Percentiles rank a stretch among this genome's conserved stretches.
Evolutionary conservation across 2,113 vertebrate genomes (phyloP).

Genomic region (Cynoglossus semilaevis): DNA sequence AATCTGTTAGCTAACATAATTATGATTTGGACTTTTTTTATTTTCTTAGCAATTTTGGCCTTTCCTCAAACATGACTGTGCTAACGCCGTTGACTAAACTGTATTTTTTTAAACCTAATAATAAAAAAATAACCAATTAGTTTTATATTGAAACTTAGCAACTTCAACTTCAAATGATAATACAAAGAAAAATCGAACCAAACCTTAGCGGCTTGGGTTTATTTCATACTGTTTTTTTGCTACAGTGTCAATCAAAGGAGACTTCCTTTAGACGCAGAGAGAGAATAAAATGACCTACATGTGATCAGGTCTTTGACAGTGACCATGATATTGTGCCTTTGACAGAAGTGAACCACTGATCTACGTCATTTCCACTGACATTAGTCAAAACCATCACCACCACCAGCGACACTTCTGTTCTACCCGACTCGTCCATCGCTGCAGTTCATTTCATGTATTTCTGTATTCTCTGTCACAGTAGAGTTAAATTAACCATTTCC

Average conservation of each 20-base stretch:
- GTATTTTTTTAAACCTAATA: too few species aligned
- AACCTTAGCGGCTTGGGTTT: too few species aligned
- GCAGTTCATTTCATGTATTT: slow-evolving; percentile 36
- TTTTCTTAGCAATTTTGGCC: too few species aligned
- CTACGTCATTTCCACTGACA: slow-evolving; percentile 42
- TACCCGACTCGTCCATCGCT: slow-evolving; percentile 21
- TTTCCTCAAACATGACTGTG: too few species aligned
- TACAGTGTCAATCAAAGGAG: slow-evolving; percentile 9
- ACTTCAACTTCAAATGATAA: too few species aligned
- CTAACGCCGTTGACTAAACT: too few species aligned
- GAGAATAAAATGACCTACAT: slow-evolving; percentile 49
- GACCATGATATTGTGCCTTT: slow-evolving; percentile 30
- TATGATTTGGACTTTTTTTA: too few species aligned
- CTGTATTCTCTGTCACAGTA: slow-evolving; percentile 24
- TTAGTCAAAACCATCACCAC: slow-evolving; percentile 32
- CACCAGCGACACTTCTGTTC: slow-evolving; percentile 42
- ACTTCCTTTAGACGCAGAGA: too few species aligned
- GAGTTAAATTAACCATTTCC: slow-evolving; percentile 74
- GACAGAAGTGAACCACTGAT: slow-evolving; percentile 48
- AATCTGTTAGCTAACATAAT: too few species aligned
- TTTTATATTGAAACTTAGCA: too few species aligned
- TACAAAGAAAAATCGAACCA: too few species aligned
- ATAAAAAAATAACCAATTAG: too few species aligned
- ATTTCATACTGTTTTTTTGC: slow-evolving; percentile 7
- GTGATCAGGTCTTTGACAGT: slow-evolving; percentile 40